phyloP scores from a whole-genome alignment of 2,888 invertebrate genomes.

The Hirtodrosophila duncani region DNA sequence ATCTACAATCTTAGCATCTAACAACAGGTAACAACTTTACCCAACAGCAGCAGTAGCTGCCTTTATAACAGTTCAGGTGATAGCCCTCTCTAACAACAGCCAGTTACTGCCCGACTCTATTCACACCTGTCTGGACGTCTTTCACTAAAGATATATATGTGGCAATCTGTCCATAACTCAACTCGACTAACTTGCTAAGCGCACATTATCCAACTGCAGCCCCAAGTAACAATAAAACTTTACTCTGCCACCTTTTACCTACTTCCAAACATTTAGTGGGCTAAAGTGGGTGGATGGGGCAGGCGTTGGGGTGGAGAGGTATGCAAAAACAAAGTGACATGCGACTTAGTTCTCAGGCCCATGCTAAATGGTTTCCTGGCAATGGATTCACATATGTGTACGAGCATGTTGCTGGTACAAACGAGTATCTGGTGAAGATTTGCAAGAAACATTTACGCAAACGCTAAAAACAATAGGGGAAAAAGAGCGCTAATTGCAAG shows the following conservation, averaged over 20 bases:
- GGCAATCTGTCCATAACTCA: slow-evolving; percentile 65
- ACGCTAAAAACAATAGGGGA: slow-evolving; percentile 49
- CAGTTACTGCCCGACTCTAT: no score
- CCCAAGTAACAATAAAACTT: slow-evolving; percentile 20
- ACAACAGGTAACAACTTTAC: no score
- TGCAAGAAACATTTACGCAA: slow-evolving; percentile 56
- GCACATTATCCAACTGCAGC: slow-evolving; percentile 55
- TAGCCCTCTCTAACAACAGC: no score
- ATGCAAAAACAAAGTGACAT: slow-evolving; percentile 51
- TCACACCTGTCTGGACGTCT: no score
- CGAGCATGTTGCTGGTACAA: background rate
- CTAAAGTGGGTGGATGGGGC: no score
- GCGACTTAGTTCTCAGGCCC: slow-evolving; percentile 64
- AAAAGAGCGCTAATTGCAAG: slow-evolving; percentile 54
- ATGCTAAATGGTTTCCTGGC: slow-evolving; percentile 66
- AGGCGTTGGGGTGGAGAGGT: no score
- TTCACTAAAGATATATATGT: slow-evolving; percentile 39
- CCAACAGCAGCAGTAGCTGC: no score
- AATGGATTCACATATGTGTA: background rate
- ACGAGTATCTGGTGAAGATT: background rate
- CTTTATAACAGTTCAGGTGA: no score
- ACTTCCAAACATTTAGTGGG: slow-evolving; percentile 41
- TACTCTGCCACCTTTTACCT: slow-evolving; percentile 56
- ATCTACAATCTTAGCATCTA: no score
- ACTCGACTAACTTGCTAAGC: slow-evolving; percentile 31